phyloP scores from a whole-genome alignment of 2,797 vertebrate genomes.

The Danio tinwini region DNA sequence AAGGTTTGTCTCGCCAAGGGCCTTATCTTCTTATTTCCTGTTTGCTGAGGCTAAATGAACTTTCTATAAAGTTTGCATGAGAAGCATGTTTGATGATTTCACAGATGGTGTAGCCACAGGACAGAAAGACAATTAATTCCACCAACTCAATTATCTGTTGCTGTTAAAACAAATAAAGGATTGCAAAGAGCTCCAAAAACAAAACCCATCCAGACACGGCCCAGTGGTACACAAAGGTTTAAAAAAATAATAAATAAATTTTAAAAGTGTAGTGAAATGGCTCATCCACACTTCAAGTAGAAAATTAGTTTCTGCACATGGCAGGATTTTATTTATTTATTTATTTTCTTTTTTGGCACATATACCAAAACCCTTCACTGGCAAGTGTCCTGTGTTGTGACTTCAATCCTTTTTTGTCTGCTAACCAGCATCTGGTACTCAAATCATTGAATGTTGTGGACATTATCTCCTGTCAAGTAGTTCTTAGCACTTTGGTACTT shows the following conservation, averaged over 20 bases:
- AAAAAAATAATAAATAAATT: conserved; percentile 1
- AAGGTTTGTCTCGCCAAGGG: not conserved
- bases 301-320: not conserved
- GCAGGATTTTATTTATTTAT: not conserved
- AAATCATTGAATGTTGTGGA: not conserved
- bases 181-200: conserved; percentile 19
- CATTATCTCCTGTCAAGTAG: no score
- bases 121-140: conserved; percentile 13
- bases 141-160: conserved; percentile 35
- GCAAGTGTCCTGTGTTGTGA: no score
- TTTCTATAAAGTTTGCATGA: conserved; percentile 27
- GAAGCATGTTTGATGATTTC: conserved; percentile 40
- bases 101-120: conserved; percentile 44
- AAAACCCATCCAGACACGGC: not conserved
- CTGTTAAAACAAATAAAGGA: conserved; percentile 34
- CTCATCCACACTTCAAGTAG: not conserved
- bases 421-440: not conserved
- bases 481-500: no score
- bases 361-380: not conserved
- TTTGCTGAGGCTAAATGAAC: conserved; percentile 24
- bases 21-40: conserved; percentile 18
- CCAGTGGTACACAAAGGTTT: conserved; percentile 11
- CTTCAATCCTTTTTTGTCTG: not conserved
- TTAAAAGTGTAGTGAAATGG: not conserved
- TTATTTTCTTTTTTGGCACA: not conserved